Evolutionary conservation across 1,140 invertebrate species (phyloP).

Genomic region (Sminthurinus signatus): DNA sequence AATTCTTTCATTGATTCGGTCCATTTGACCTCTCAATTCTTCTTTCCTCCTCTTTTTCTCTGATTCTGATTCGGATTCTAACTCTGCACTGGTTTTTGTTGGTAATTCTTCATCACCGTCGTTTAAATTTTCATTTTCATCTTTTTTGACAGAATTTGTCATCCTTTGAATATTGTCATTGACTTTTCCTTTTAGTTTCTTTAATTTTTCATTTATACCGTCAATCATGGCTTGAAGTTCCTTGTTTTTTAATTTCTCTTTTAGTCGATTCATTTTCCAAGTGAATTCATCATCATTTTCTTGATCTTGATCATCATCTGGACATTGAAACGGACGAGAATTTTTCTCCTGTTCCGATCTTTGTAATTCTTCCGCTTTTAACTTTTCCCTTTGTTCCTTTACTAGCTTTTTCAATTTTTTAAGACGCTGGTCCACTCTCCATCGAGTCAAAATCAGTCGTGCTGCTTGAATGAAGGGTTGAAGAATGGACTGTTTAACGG

Average conservation of each 20-base stretch:
- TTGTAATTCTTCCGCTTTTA: neutral
- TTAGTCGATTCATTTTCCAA: neutral
- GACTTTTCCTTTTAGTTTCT: neutral
- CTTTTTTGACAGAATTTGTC: neutral
- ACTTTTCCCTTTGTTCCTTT: neutral
- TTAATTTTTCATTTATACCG: neutral
- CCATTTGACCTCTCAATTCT: no score
- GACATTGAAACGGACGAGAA: neutral
- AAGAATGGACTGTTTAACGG: neutral
- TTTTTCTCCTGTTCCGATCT: neutral
- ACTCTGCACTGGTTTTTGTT: no score
- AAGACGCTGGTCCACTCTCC: neutral
- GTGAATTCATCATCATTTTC: neutral
- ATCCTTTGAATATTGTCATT: constrained; percentile 1
- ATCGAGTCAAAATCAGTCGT: neutral
- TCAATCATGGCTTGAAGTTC: neutral
- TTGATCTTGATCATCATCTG: neutral
- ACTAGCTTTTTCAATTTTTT: neutral
- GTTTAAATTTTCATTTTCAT: no score
- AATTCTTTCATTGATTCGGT: no score
- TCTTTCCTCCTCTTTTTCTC: no score
- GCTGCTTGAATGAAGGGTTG: constrained; percentile 7
- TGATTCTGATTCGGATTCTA: no score
- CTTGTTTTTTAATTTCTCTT: neutral
- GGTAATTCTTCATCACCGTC: no score